Evolutionary conservation across 2,797 vertebrate genomes (phyloP), one percentile per base, ranked within the genome.

Genomic region (Varecia variegata): DNA sequence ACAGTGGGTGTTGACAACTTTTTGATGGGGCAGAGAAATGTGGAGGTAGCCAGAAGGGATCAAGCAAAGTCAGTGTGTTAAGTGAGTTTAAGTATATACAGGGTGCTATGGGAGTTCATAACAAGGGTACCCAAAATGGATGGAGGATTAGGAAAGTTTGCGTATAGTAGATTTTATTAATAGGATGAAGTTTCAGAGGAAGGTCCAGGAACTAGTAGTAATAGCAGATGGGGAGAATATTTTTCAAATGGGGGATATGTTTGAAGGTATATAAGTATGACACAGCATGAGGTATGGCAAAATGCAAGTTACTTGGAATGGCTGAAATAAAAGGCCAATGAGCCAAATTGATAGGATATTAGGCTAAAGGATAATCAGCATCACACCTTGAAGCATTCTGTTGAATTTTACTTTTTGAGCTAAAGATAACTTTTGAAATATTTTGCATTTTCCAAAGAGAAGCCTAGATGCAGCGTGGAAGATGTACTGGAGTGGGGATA

Each of bases 351-450:
- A n/a, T 20, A 83, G 70, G 58, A 18, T 30, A 40, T 84, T 84
- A 84, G 30, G 11, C 32, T 45, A 52, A 62, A 77, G 43, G 18
- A 74, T n/a, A 90, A 47, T 47, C 14, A 74, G 18, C 32, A 68
- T 27, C 30, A 86, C 2, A 83, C 12, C 20, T 87, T 89, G 40
- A 97, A 90, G 54, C 62, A 79, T 43, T 56, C 7, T 68, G 52
- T 43, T 89, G 38, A 56, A 67, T 83, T 92, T 92, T 94, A 65
- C 21, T 94, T 85, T 85, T 81, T 88, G 30, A 90, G 45, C 47
- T 60, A 88, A 92, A 40, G 27, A 25, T 52, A 93, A 77, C 56
- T n/a, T 86, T 83, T 92, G 79, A 93, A 92, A 56, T 97, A 83
- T 23, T 65, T 71, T 95, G 62, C 18, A 67, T 73, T 92, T 94